phyloP scores from a whole-genome alignment of 2,888 invertebrate species.

The Apeira syringaria region DNA sequence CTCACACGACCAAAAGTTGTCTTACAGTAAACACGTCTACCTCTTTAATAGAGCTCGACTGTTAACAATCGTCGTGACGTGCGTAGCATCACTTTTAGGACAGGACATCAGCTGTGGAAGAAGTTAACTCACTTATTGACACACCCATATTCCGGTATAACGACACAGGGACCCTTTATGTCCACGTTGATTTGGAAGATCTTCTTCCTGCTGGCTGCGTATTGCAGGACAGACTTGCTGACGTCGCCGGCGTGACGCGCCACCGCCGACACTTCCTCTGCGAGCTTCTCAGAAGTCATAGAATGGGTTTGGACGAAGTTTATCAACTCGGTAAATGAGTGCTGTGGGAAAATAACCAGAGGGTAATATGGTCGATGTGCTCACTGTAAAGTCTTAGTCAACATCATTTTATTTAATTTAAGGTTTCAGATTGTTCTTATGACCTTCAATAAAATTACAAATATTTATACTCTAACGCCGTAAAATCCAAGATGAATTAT shows the following conservation, averaged over 20 bases:
- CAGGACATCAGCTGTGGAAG: too few relatives aligned
- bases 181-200: constrained; percentile 89
- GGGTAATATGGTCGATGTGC: background rate
- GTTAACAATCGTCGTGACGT: too few relatives aligned
- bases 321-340: constrained; percentile 87
- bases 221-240: constrained; percentile 73
- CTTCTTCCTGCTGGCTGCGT: constrained; percentile 78
- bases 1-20: too few relatives aligned
- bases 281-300: constrained; percentile 68
- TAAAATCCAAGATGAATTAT: too few relatives aligned
- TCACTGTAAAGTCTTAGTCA: too few relatives aligned
- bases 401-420: too few relatives aligned
- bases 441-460: too few relatives aligned
- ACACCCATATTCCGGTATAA: constrained; percentile 90
- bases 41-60: too few relatives aligned
- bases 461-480: too few relatives aligned
- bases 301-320: constrained; percentile 86
- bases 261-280: constrained; percentile 46
- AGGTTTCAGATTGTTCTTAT: too few relatives aligned
- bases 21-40: too few relatives aligned
- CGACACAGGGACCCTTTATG: constrained; percentile 89
- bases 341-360: constrained; percentile 64
- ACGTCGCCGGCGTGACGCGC: constrained; percentile 58
- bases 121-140: constrained; percentile 85
- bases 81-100: too few relatives aligned